Evolutionary conservation across 2,113 vertebrate species (phyloP).

Genomic region (Quiscalus mexicanus): DNA sequence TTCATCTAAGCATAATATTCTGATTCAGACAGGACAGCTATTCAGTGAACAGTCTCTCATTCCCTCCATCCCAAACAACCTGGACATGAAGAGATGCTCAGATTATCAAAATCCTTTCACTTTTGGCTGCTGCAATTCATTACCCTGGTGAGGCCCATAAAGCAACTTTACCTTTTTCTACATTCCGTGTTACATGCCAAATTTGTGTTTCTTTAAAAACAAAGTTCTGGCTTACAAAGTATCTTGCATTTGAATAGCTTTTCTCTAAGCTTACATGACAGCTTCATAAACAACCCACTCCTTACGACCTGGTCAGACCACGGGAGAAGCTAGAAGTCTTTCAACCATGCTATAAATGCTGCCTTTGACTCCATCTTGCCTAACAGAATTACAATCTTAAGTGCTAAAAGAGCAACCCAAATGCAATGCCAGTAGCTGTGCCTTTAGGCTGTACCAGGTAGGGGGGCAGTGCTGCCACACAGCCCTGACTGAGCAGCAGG

Average conservation of each 20-base stretch:
- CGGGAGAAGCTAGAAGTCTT: neutral
- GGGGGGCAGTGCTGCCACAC: neutral
- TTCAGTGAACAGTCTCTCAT: neutral
- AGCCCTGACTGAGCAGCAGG: fast-evolving
- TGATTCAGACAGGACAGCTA: neutral
- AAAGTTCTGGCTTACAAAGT: neutral
- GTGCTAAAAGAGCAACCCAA: neutral
- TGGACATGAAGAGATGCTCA: neutral
- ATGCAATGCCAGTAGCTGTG: neutral
- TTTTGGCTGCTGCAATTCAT: neutral
- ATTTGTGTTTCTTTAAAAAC: neutral
- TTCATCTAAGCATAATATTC: neutral
- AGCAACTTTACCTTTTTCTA: neutral
- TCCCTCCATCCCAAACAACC: neutral
- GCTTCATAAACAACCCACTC: neutral
- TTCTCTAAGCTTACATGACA: neutral
- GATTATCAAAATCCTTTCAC: neutral
- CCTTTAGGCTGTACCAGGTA: neutral
- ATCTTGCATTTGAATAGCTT: neutral
- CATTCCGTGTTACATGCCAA: neutral
- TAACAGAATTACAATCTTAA: neutral
- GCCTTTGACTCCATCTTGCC: neutral
- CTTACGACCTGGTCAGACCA: neutral
- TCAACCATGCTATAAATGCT: neutral
- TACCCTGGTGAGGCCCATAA: neutral